A percentile compares a stretch with the other conserved stretches of the same genome.
phyloP scores from a whole-genome alignment of 2,113 vertebrate species.

The Periophthalmus modestus region DNA sequence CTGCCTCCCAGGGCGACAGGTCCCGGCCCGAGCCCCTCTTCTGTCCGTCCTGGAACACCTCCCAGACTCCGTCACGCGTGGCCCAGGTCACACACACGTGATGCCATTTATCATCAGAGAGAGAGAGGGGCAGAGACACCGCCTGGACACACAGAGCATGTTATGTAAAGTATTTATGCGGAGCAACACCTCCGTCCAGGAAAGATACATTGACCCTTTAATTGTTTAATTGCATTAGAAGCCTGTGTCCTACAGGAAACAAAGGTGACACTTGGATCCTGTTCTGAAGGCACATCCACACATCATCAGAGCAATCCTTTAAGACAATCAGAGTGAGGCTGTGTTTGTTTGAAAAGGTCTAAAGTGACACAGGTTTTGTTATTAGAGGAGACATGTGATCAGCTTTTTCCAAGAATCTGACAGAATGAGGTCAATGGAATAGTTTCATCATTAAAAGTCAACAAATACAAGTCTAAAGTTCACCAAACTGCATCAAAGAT shows the following conservation, averaged over 20 bases:
- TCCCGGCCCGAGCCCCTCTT: conserved; percentile 81
- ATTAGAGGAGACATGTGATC: conserved; percentile 10
- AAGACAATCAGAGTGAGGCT: conserved; percentile 51
- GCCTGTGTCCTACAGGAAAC: conserved; percentile 19
- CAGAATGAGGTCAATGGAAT: conserved; percentile 21
- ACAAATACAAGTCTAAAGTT: too few species aligned
- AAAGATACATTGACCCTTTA: neutral
- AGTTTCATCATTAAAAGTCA: conserved; percentile 7
- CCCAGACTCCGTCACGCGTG: conserved; percentile 79
- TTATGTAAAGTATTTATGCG: too few species aligned
- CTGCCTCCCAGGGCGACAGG: conserved; percentile 81
- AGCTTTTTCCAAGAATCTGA: conserved; percentile 31
- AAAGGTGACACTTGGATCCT: conserved; percentile 31
- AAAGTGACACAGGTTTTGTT: conserved; percentile 16
- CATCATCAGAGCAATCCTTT: conserved; percentile 54
- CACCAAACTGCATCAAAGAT: neutral
- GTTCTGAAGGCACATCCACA: conserved; percentile 14
- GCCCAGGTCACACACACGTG: conserved; percentile 84
- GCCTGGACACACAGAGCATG: conserved; percentile 58
- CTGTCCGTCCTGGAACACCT: conserved; percentile 80
- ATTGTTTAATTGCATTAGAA: conserved; percentile 16
- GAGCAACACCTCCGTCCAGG: neutral
- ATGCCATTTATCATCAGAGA: conserved; percentile 82
- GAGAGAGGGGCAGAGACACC: conserved; percentile 74
- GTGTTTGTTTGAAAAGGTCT: conserved; percentile 25